These are phyloP conservation scores for Carapus acus DNA, from an alignment of 2,797 vertebrate species.

Conservation along the genomic window DNA sequence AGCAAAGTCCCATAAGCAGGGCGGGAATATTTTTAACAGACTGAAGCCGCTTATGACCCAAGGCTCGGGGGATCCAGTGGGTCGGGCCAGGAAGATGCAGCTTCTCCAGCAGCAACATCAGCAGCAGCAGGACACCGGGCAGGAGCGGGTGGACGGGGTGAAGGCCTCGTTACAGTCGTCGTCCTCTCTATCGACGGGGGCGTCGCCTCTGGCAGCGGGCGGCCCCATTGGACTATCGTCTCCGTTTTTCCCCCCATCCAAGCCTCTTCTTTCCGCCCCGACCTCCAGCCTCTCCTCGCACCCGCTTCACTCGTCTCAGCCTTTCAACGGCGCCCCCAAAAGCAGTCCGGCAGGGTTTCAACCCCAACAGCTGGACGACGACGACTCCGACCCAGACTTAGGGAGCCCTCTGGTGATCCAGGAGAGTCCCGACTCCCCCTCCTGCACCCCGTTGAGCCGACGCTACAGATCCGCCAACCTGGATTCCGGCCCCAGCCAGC, in stretches of 20 bases:
- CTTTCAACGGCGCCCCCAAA: constrained; percentile 71
- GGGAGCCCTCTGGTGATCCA: constrained; percentile 71
- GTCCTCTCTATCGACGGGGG: constrained; percentile 53
- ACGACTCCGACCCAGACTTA: constrained; percentile 62
- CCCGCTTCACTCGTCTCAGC: constrained; percentile 65
- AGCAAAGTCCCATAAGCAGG: constrained; percentile 68
- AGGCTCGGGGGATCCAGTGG: constrained; percentile 72
- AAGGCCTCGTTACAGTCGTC: constrained; percentile 62
- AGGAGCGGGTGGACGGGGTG: constrained; percentile 62
- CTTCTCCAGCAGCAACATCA: constrained; percentile 75
- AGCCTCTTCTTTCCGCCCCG: constrained; percentile 62
- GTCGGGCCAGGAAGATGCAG: constrained; percentile 76
- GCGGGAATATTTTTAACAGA: constrained; percentile 76
- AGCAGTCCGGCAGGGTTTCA: constrained; percentile 58
- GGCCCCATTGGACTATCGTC: constrained; percentile 61
- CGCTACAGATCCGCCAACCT: constrained; percentile 66
- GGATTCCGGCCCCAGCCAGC: constrained; percentile 55
- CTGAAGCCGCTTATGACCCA: constrained; percentile 76
- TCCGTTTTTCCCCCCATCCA: constrained; percentile 71
- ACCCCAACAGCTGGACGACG: constrained; percentile 63
- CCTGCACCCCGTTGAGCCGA: constrained; percentile 69
- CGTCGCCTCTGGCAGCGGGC: constrained; percentile 55
- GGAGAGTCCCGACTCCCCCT: constrained; percentile 69
- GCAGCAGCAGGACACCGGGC: constrained; percentile 69
- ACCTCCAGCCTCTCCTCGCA: constrained; percentile 64